These are phyloP conservation scores for Chaetodon trifascialis DNA, from an alignment of 2,113 vertebrate genomes.

Conservation along the genomic window DNA sequence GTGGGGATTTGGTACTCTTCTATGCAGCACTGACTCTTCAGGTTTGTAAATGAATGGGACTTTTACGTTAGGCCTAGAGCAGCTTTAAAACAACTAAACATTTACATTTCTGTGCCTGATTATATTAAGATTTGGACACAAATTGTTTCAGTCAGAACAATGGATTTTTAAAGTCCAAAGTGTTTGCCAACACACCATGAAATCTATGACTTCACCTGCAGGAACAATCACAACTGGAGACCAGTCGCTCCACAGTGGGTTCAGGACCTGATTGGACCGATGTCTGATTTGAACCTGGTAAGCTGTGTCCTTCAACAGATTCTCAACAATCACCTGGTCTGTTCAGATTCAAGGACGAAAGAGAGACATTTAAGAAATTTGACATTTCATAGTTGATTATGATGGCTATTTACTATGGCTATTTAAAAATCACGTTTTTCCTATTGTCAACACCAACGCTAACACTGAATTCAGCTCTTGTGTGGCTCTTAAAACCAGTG, in stretches of 20 bases:
- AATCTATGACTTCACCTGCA: constrained; percentile 63
- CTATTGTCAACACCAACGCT: background rate
- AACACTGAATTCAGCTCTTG: background rate
- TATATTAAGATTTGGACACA: too few relatives aligned
- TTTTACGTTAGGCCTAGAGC: background rate
- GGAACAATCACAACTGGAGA: constrained; percentile 59
- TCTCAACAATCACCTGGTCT: constrained; percentile 55
- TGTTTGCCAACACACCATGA: background rate
- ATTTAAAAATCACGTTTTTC: background rate
- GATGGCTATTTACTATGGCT: background rate
- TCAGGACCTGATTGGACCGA: constrained; percentile 9
- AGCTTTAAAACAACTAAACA: background rate
- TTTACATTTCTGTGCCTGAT: background rate
- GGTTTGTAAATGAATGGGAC: background rate
- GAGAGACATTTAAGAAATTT: background rate
- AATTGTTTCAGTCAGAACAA: background rate
- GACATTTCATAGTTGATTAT: background rate
- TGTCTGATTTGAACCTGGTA: constrained; percentile 72
- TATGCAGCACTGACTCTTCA: background rate
- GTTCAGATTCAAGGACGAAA: constrained; percentile 16
- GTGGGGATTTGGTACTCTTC: too few relatives aligned
- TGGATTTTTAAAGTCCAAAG: background rate
- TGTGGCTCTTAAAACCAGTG: too few relatives aligned
- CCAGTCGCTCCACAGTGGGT: constrained; percentile 79
- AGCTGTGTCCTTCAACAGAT: constrained; percentile 43